Evolutionary conservation across 2,888 invertebrate genomes (phyloP).

Genomic region (Leptinotarsa peninsularis): DNA sequence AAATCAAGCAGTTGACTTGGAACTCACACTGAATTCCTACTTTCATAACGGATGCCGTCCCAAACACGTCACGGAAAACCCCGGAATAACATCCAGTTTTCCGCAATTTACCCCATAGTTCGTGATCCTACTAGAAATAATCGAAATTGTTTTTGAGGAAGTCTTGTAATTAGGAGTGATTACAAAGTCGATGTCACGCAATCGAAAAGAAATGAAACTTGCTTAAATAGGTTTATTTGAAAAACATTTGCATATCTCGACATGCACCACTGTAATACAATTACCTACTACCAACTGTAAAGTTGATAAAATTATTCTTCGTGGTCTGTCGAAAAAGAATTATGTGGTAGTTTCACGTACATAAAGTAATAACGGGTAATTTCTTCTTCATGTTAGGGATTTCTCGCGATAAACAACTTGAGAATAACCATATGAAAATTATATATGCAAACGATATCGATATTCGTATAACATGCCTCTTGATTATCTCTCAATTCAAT

Average conservation of each 20-base stretch:
- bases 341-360: not conserved
- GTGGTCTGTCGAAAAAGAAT: not conserved
- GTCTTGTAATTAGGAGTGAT: slow-evolving; percentile 4
- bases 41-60: not conserved
- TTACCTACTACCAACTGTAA: not conserved
- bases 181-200: slow-evolving; percentile 5
- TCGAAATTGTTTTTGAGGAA: slow-evolving; percentile 14
- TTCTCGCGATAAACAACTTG: not conserved
- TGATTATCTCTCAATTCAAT: too few relatives aligned
- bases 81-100: not conserved
- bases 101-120: not conserved
- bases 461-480: too few relatives aligned
- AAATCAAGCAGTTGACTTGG: not conserved
- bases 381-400: not conserved
- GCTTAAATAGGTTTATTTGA: slow-evolving; percentile 10
- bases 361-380: not conserved
- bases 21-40: not conserved
- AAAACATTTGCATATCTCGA: slow-evolving; percentile 14
- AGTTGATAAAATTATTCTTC: slow-evolving; percentile 13
- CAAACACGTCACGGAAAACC: slow-evolving; percentile 1
- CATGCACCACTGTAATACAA: slow-evolving; percentile 12
- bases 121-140: slow-evolving; percentile 6
- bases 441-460: not conserved
- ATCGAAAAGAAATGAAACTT: slow-evolving; percentile 9
- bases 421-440: not conserved